Percentiles rank a stretch among this genome's conserved stretches.
These are phyloP conservation scores for Periplaneta americana DNA, from an alignment of 1,140 invertebrate species.

Conservation along the genomic window DNA sequence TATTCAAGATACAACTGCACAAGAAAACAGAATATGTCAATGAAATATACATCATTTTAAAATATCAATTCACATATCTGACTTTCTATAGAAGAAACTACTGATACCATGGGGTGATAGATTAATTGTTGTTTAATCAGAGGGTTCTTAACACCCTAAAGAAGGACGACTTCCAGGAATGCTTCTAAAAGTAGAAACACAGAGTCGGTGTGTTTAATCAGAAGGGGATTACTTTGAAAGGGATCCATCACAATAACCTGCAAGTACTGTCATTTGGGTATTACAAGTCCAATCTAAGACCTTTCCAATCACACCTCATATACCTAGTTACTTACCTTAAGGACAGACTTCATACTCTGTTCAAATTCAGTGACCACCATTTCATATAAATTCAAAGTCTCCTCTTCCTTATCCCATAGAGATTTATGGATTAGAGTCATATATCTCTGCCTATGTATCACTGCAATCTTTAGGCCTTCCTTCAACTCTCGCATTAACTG, in stretches of 20 bases:
- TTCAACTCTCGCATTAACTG: slow-evolving; percentile 82
- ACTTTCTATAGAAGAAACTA: too few species aligned
- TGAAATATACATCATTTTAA: not conserved
- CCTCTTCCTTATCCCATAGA: slow-evolving; percentile 46
- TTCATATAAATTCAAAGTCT: slow-evolving; percentile 42
- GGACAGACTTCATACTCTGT: slow-evolving; percentile 51
- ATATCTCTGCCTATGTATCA: slow-evolving; percentile 67
- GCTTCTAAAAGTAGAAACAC: not conserved
- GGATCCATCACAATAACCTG: not conserved
- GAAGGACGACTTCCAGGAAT: too few species aligned
- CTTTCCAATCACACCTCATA: too few species aligned
- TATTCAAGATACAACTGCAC: slow-evolving; percentile 66
- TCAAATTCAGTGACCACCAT: slow-evolving; percentile 68
- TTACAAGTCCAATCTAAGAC: too few species aligned
- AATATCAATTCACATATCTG: not conserved
- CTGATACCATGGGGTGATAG: too few species aligned
- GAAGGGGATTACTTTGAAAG: too few species aligned
- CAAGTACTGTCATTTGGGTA: not conserved
- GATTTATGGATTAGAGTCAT: slow-evolving; percentile 58
- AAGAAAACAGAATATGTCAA: slow-evolving; percentile 18
- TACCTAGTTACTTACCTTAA: slow-evolving; percentile 9
- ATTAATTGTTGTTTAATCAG: too few species aligned
- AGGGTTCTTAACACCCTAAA: too few species aligned
- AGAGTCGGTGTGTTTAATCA: not conserved
- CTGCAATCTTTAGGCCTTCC: slow-evolving; percentile 74